Evolutionary conservation across 2,113 vertebrate genomes (phyloP), one percentile per base, ranked within the genome.

Genomic region (Neotragus moschatus): DNA sequence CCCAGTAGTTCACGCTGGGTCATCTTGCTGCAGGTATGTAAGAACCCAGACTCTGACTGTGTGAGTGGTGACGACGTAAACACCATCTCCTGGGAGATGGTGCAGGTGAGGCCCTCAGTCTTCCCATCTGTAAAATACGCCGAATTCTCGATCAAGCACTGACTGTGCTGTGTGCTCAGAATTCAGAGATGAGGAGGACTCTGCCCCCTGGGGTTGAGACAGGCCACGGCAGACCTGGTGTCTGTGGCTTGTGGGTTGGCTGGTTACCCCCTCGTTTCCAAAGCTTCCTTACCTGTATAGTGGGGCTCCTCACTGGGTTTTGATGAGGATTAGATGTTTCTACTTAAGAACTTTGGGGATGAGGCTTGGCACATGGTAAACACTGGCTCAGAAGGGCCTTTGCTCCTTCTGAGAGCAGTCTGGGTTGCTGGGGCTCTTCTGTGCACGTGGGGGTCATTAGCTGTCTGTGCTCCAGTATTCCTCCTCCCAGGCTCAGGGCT

Each of bases 81-180:
- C 0, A 1, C 26, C 4, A 7, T 49, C 28, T 2, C 0, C 66
- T 15, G 1, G 75, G 55, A 43, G 49, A 28, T 11, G 5, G n/a
- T 17, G 33, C 15, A 60, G 58, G n/a, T 6, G 0, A 33, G 45
- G 21, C 17, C 66, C 53, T 85, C 77, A 0, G 43, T 26, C 51
- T 60, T 14, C 73, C 75, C 45, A 5, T 21, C 80, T 58, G 84
- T 15, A 17, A 61, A 75, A 45, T 5, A 28, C 5, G 11, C 30
- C 5, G 13, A 4, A 49, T 36, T 10, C 33, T 25, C 10, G 2
- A 7, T 2, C 3, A 17, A 23, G 16, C 36, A 2, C 75, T 70
- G 16, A 21, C 33, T 11, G 4, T 25, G 36, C 45, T 14, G 4
- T 45, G 3, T 45, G 55, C 84, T 79, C 33, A 16, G 47, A 49